Base-by-base conservation (phyloP, 1,140 invertebrate genomes). In the Leptonema lineaticorne region DNA sequence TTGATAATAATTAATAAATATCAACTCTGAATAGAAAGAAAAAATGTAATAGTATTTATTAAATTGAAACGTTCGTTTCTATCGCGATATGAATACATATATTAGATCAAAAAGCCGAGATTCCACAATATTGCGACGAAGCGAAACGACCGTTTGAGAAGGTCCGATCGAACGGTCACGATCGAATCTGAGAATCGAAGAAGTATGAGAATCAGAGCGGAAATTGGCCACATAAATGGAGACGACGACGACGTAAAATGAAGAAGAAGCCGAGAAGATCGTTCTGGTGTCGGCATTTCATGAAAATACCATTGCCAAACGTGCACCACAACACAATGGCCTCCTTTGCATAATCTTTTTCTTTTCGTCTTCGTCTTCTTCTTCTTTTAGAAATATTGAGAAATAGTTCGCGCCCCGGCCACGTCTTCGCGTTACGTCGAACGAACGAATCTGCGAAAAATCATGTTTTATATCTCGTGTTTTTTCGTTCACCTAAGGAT, bases 291-390 rank as follows among this genome's bases (percentile, higher is more conserved):
- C n/a, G n/a, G n/a, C n/a, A n/a, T n/a, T n/a, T n/a, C n/a, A n/a
- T n/a, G n/a, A n/a, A n/a, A n/a, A 30, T 8, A 59, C 27, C 57
- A 59, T 59, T 37, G 57, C 57, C 57, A 59, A 59, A 59, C 30
- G 28, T 53, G 24, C 18, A 22, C 14, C 4, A 22, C 27, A 4
- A 53, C 28, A 59, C 57, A 59, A 59, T 59, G 57, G 57, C 57
- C 30, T 28, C 28, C 28, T 59, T 59, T 59, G 57, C 57, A 59
- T 59, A 59, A 59, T 29, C 7, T 8, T n/a, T 53, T 53, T 6
- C 9, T 16, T 22, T 24, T 59, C n/a, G 27, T 18, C 30, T 59
- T 30, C 53, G n/a, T n/a, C n/a, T n/a, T n/a, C n/a, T n/a, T n/a
- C n/a, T n/a, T n/a, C n/a, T n/a, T n/a, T n/a, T n/a, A n/a, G n/a